Evolutionary conservation across 2,888 invertebrate genomes (phyloP).

Genomic region (Seladonia tumulorum): DNA sequence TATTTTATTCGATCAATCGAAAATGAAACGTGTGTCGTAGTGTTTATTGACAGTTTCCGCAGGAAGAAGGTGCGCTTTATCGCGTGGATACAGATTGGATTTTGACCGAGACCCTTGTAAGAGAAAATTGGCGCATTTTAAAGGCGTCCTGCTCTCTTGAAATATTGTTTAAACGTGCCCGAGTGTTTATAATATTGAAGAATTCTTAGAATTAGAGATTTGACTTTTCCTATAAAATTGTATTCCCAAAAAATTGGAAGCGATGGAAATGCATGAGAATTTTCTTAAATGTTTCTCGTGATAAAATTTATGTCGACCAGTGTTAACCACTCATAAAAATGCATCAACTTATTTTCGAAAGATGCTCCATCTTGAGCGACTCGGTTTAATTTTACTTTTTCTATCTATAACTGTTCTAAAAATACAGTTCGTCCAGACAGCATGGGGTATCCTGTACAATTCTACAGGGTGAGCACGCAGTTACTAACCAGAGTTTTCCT

Average conservation of each 20-base stretch:
- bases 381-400: background rate
- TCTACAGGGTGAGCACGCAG: background rate
- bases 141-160: background rate
- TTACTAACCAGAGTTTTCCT: background rate
- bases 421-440: background rate
- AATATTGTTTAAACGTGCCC: background rate
- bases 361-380: background rate
- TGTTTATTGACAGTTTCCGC: slow-evolving; percentile 6
- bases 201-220: background rate
- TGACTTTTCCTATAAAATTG: background rate
- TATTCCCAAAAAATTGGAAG: background rate
- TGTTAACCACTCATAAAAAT: background rate
- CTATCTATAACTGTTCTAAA: background rate
- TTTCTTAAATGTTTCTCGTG: background rate
- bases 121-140: background rate
- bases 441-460: background rate
- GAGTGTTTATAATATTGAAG: background rate
- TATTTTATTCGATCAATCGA: slow-evolving; percentile 6
- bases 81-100: background rate
- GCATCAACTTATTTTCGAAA: background rate
- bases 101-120: background rate
- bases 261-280: background rate
- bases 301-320: background rate
- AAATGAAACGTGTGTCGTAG: background rate
- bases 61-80: background rate